phyloP scores from a whole-genome alignment of 30 jellyfish, hydroid and myxozoan species.

The Cassiopea xamachana region DNA sequence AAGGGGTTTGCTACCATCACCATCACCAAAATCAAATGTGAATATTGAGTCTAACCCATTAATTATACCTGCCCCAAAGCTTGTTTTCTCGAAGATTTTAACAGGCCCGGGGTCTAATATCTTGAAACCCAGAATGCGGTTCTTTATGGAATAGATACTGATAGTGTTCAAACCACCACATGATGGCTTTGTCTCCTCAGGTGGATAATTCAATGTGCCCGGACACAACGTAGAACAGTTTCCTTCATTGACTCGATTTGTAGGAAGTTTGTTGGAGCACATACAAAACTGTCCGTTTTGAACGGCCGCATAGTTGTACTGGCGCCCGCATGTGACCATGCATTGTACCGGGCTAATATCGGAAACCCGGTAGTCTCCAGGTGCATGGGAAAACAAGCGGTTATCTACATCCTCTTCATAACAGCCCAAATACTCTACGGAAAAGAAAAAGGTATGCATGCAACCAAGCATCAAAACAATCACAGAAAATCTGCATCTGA shows the following conservation, averaged over 20 bases:
- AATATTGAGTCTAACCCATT: constrained; percentile 69
- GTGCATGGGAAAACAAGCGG: constrained; percentile 79
- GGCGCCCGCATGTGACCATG: constrained; percentile 91
- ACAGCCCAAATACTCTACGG: constrained; percentile 93
- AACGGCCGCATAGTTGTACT: constrained; percentile 86
- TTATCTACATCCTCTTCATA: constrained; percentile 61
- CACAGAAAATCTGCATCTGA: too few relatives aligned
- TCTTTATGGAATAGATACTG: constrained; percentile 88
- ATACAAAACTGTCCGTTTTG: constrained; percentile 88
- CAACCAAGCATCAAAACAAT: too few relatives aligned
- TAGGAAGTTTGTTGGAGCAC: constrained; percentile 79
- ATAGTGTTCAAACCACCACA: constrained; percentile 92
- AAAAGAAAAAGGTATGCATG: neutral
- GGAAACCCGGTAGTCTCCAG: constrained; percentile 91
- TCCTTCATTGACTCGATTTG: constrained; percentile 36
- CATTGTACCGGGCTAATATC: constrained; percentile 95
- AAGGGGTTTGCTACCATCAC: constrained; percentile 72
- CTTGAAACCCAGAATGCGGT: constrained; percentile 81
- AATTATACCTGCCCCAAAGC: constrained; percentile 55
- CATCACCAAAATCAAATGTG: constrained; percentile 70
- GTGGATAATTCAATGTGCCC: constrained; percentile 57
- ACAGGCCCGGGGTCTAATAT: constrained; percentile 74
- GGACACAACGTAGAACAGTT: constrained; percentile 78
- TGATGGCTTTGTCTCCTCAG: constrained; percentile 52
- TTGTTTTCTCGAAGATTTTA: constrained; percentile 49